Conservation (phyloP, 1,140 invertebrate species). For the Diprion similis region DNA sequence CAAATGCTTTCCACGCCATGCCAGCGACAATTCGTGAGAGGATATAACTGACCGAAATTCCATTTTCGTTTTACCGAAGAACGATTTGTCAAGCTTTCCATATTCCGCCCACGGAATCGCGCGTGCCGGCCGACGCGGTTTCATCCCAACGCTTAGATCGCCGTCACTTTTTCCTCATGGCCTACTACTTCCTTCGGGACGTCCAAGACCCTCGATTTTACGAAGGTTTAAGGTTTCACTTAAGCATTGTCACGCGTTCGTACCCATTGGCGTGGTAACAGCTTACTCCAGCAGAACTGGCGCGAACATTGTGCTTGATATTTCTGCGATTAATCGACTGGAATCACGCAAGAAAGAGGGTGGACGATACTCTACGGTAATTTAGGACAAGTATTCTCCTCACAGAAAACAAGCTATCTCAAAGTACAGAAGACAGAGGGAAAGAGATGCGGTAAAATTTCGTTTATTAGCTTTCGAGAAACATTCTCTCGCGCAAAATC, state of each 20-base stretch:
- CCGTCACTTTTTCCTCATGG: neutral
- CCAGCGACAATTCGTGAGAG: neutral
- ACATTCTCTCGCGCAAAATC: too few relatives aligned
- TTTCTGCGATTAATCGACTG: neutral
- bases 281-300: neutral
- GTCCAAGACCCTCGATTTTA: neutral
- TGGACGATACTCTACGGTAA: too few relatives aligned
- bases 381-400: too few relatives aligned
- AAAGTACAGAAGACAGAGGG: too few relatives aligned
- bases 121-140: too few relatives aligned
- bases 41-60: neutral
- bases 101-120: neutral
- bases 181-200: too few relatives aligned
- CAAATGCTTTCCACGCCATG: too few relatives aligned
- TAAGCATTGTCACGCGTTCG: neutral
- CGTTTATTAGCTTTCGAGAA: too few relatives aligned
- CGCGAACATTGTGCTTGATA: neutral
- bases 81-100: neutral
- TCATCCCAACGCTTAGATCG: neutral
- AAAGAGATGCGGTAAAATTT: too few relatives aligned
- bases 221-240: neutral
- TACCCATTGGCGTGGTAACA: too few relatives aligned
- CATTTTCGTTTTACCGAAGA: neutral
- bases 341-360: neutral
- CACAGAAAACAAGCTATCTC: too few relatives aligned